Base-by-base conservation (phyloP, 2,113 vertebrate genomes). In the Sebastes schlegelii region DNA sequence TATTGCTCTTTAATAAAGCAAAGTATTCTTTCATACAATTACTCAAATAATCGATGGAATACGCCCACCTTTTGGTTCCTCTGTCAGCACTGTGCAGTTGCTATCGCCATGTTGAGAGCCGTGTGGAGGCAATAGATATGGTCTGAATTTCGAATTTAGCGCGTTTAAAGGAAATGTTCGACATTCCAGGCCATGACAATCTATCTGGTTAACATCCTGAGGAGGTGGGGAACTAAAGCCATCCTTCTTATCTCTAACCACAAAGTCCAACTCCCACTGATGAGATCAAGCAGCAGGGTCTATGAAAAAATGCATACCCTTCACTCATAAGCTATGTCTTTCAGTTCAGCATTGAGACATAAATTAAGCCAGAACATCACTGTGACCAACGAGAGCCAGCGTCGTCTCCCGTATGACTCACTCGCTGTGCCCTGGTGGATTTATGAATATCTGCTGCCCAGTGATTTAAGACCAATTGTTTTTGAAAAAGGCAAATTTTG, bases 231-330 rank as follows among this genome's bases (percentile, higher is more conserved):
- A 17, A 57, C 72, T 34, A 5, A 74, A 68, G 67, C 71, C 21
- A 0, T 19, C 34, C 62, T 14, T 79, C 73, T 83, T 49, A 67
- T 87, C 84, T 73, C 58, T 8, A 69, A 67, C 65, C 62, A 74
- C 66, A 70, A 74, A 82, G 72, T 72, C 68, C 10, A 72, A 57
- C 71, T 66, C 71, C 66, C 75, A 68, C 75, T 71, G 26, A 49
- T 43, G 40, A 62, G 66, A 89, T 85, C 83, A 72, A 82, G 71
- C 75, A 70, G 79, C 48, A 19, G 45, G 5, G 43, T 63, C 58
- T 66, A 40, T 61, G 8, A 64, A 74, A n/a, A 51, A 9, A 9
- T 42, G 14, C 71, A 62, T 23, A 51, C 13, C 8, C 68, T 21
- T 71, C 11, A 13, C 62, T 42, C 54, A 55, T 42, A 46, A 80